Evolutionary conservation across 2,113 vertebrate genomes (phyloP), one percentile per base, ranked within the genome.

Genomic region (Phylloscopus whistleri): DNA sequence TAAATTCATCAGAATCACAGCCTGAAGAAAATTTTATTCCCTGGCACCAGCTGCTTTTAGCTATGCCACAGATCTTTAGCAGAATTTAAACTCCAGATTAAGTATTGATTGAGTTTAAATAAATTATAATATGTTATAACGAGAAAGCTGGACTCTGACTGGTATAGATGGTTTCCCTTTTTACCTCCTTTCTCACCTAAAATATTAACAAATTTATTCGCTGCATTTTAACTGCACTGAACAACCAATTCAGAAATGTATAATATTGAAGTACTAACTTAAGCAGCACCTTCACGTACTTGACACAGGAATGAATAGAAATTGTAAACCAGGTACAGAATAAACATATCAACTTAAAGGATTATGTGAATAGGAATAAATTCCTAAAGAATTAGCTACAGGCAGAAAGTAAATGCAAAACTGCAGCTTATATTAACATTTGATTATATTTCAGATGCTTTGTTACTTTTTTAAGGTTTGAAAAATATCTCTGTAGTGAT

Each of bases 1-100:
- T 94, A 97, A 97, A 97, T 97, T 97, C 94, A 97, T 98, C 96
- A 93, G 96, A 97, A 93, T 96, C 92, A 94, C 62, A 97, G 96
- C 96, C 97, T 84, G 92, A 77, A 97, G 97, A 95, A 94, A 96
- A 89, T 94, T 94, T 89, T 89, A 93, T 97, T 97, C 97, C 96
- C 94, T 95, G 92, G 90, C 85, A 92, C 94, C 87, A 86, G 55
- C 91, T 95, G 87, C 84, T 96, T 90, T 96, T 95, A 95, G 93
- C 93, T 80, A 75, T 72, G 69, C 86, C 66, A 66, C 96, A 93
- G 95, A 95, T 97, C 96, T 96, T 95, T 95, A 97, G 87, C 87
- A 89, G 95, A 96, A 97, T 96, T 96, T 97, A 90, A 97, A 86
- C 70, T 97, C 95, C 94, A 94, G 91, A 89, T 87, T 97, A 97